Conservation (phyloP, 2,888 invertebrate species). For the Melanostoma mellinum region DNA sequence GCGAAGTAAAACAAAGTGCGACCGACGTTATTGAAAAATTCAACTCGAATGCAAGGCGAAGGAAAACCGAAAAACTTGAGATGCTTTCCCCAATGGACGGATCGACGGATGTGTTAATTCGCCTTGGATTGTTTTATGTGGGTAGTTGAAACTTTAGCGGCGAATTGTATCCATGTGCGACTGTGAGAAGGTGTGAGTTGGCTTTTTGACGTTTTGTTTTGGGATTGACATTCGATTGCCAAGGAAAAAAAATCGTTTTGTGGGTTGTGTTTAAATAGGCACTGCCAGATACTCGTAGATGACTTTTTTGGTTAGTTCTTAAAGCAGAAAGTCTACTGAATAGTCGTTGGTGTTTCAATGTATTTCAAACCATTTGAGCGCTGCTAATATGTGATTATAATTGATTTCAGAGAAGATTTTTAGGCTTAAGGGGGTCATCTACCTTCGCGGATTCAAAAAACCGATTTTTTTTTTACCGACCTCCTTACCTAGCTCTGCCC, state of each 20-base stretch:
- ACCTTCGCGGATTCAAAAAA: too few relatives aligned
- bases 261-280: not conserved
- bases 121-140: conserved; percentile 11
- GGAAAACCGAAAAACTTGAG: conserved; percentile 48
- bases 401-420: too few relatives aligned
- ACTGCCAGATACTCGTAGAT: not conserved
- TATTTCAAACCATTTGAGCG: too few relatives aligned
- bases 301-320: conserved; percentile 4
- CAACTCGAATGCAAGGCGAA: conserved; percentile 64
- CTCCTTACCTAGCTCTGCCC: too few relatives aligned
- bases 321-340: too few relatives aligned
- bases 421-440: too few relatives aligned
- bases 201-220: conserved; percentile 30
- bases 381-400: too few relatives aligned
- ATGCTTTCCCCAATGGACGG: conserved; percentile 34
- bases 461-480: too few relatives aligned
- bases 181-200: not conserved
- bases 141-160: not conserved
- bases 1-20: conserved; percentile 24
- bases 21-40: conserved; percentile 53
- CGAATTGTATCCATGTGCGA: conserved; percentile 4
- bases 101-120: not conserved
- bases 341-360: too few relatives aligned
- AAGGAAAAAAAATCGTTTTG: not conserved
- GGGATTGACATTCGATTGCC: conserved; percentile 28